Percentiles rank a stretch among this genome's conserved stretches.
These are phyloP conservation scores for Chromis chromis DNA, from an alignment of 2,797 vertebrate genomes.

Conservation along the genomic window DNA sequence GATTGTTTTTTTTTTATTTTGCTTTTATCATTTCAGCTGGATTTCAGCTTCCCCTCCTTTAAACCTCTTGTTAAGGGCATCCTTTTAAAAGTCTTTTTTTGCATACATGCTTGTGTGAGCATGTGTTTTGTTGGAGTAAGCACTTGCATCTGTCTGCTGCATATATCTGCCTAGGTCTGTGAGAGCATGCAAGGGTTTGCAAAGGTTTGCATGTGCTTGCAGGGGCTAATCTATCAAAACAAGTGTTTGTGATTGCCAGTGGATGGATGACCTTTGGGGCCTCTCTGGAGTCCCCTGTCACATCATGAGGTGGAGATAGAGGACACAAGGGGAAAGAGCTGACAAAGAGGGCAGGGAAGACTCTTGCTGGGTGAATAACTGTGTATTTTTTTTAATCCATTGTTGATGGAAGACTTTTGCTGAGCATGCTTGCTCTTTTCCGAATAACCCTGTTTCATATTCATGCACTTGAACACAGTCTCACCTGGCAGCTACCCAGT, in stretches of 20 bases:
- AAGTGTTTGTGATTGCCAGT: slow-evolving; percentile 76
- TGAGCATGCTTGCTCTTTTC: slow-evolving; percentile 55
- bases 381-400: slow-evolving; percentile 38
- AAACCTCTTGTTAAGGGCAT: neutral
- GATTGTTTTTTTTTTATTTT: neutral
- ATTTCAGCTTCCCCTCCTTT: neutral
- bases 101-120: neutral
- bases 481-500: slow-evolving; percentile 61
- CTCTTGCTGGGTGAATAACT: slow-evolving; percentile 52
- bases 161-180: slow-evolving; percentile 15
- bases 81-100: neutral
- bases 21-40: slow-evolving; percentile 5
- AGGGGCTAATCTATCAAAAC: slow-evolving; percentile 78
- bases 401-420: slow-evolving; percentile 60
- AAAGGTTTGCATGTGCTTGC: slow-evolving; percentile 47
- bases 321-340: slow-evolving; percentile 53
- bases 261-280: slow-evolving; percentile 76
- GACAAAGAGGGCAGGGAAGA: slow-evolving; percentile 56
- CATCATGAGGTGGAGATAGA: slow-evolving; percentile 56
- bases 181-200: slow-evolving; percentile 28
- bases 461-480: slow-evolving; percentile 38
- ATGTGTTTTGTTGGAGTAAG: slow-evolving; percentile 6
- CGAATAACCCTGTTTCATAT: slow-evolving; percentile 48
- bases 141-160: slow-evolving; percentile 18
- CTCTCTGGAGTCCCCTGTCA: slow-evolving; percentile 64